Percentiles rank a stretch among this genome's conserved stretches.
Evolutionary conservation across 1,140 invertebrate genomes (phyloP).

Genomic region (Homarus americanus): DNA sequence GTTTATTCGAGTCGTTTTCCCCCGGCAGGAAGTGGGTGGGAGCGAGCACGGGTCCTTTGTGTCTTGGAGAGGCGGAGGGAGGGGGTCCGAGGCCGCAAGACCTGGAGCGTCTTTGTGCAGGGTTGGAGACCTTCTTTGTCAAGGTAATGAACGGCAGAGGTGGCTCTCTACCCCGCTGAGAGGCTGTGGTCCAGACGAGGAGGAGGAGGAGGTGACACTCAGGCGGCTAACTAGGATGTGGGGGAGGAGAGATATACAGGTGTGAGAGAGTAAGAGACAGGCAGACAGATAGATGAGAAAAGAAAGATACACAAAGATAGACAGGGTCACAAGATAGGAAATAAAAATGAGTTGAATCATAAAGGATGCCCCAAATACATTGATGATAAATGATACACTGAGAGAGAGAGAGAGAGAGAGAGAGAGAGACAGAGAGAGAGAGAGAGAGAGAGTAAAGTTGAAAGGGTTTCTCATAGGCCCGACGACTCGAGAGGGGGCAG

Average conservation of each 20-base stretch:
- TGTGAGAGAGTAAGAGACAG: not conserved
- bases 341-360: too few relatives aligned
- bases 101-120: slow-evolving; percentile 27
- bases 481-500: too few relatives aligned
- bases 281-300: not conserved
- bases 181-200: slow-evolving; percentile 21
- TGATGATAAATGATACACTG: too few relatives aligned
- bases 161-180: slow-evolving; percentile 44
- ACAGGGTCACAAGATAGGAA: too few relatives aligned
- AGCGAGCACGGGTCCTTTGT: slow-evolving; percentile 60
- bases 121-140: slow-evolving; percentile 31
- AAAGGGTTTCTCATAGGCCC: too few relatives aligned
- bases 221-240: not conserved
- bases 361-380: too few relatives aligned
- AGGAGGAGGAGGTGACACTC: not conserved
- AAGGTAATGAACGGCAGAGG: slow-evolving; percentile 60
- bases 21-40: slow-evolving; percentile 53
- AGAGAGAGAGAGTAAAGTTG: not conserved
- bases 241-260: too few relatives aligned
- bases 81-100: slow-evolving; percentile 54
- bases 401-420: too few relatives aligned
- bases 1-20: slow-evolving; percentile 44
- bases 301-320: not conserved
- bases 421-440: not conserved
- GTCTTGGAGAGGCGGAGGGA: slow-evolving; percentile 24